Base-by-base conservation (phyloP, 1,140 invertebrate genomes). In the Drosophila punjabiensis region DNA sequence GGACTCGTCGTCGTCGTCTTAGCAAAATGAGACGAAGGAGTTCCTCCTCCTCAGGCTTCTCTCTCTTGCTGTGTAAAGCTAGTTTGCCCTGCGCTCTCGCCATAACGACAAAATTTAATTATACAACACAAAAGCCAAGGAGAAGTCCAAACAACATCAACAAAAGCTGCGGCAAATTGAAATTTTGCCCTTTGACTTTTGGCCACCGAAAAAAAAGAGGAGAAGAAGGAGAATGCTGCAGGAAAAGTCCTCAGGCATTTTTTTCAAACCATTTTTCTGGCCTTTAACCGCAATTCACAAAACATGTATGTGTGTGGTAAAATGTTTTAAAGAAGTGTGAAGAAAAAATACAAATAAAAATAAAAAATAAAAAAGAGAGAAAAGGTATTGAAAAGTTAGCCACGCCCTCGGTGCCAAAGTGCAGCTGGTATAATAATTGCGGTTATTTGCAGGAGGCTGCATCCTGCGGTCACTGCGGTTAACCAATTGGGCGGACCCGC, bases 391-490 rank as follows among this genome's bases (percentile, higher is more conserved):
- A 87, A 87, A 87, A 82, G 58, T 71, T 80, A 55, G 48, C 68
- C 70, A 71, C 65, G 52, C 55, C 41, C 68, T n/a, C 39, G n/a
- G 47, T 47, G 35, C 7, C 39, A 35, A 47, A 56, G 59, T 63
- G 67, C 76, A 74, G 68, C 67, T 75, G 68, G 81, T 65, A 85
- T 82, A 81, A 89, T 90, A 90, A 89, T 89, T 89, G 85, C 86
- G 85, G 85, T 90, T 89, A 68, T 48, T 79, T 77, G 70, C 81
- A 73, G 79, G 67, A 85, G 77, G 53, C 68, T 82, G 86, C 82
- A 74, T 71, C 86, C 82, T 90, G 85, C 86, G 86, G 85, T 89
- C 85, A 89, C 53, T 89, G 81, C 67, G 85, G 85, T 67, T 77
- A 77, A 76, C 75, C 75, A 68, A 68, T 77, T 76, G 73, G 75